These are phyloP conservation scores for Megastigmus dorsalis DNA, from an alignment of 2,888 invertebrate genomes.

Conservation along the genomic window DNA sequence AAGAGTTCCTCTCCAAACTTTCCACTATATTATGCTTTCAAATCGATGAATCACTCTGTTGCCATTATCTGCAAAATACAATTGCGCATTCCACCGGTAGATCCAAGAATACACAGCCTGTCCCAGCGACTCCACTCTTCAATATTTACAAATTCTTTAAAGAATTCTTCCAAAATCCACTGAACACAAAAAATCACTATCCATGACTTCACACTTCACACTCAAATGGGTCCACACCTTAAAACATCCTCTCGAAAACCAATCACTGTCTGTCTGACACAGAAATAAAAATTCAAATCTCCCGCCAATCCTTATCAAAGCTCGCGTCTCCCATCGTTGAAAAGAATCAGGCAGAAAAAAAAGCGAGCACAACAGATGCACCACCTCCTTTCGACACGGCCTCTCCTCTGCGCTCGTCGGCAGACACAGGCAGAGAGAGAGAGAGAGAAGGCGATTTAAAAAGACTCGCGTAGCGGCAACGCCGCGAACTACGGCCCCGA, in stretches of 20 bases:
- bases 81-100: background rate
- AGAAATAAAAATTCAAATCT: conserved; percentile 26
- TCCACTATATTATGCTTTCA: background rate
- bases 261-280: too few species aligned
- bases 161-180: background rate
- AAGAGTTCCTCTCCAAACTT: conserved; percentile 1
- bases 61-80: background rate
- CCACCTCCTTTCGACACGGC: background rate
- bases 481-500: background rate
- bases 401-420: too few species aligned
- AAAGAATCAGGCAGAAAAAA: too few species aligned
- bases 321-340: background rate
- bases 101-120: background rate
- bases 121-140: background rate
- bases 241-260: too few species aligned
- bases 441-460: conserved; percentile 16
- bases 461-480: conserved; percentile 24
- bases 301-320: conserved; percentile 18
- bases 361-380: background rate
- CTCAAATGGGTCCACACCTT: too few species aligned
- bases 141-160: background rate
- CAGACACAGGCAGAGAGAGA: too few species aligned
- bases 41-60: background rate
- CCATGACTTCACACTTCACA: too few species aligned
- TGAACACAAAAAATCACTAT: too few species aligned